Evolutionary conservation across 2,888 invertebrate species (phyloP).

Genomic region (Allolobophora icterica): DNA sequence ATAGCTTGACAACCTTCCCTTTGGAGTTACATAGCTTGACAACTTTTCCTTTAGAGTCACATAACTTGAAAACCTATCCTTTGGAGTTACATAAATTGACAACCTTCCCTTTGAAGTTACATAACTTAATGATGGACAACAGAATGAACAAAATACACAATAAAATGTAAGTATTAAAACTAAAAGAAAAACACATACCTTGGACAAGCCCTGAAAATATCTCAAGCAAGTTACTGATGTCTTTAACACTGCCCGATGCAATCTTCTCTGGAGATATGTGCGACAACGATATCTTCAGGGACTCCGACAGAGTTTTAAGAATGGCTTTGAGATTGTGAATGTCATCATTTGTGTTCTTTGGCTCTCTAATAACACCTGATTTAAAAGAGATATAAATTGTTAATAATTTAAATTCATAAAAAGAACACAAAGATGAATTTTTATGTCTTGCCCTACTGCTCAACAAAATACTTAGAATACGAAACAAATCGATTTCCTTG

Average conservation of each 20-base stretch:
- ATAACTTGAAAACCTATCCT: too few relatives aligned
- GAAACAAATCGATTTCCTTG: too few relatives aligned
- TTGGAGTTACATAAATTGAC: too few relatives aligned
- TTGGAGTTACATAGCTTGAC: too few relatives aligned
- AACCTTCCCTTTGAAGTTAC: too few relatives aligned
- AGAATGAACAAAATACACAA: too few relatives aligned
- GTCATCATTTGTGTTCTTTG: neutral
- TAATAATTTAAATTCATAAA: neutral
- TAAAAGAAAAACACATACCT: neutral
- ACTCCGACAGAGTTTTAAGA: conserved; percentile 13
- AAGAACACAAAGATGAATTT: too few relatives aligned
- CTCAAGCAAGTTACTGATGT: conserved; percentile 11
- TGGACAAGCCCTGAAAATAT: neutral
- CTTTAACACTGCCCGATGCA: neutral
- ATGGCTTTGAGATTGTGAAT: conserved; percentile 1
- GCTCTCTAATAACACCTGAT: neutral
- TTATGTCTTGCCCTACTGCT: too few relatives aligned
- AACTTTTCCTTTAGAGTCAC: too few relatives aligned
- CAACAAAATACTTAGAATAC: too few relatives aligned
- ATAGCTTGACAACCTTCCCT: too few relatives aligned
- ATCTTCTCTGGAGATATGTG: neutral
- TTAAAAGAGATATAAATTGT: neutral
- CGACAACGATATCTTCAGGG: conserved; percentile 2
- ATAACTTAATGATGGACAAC: too few relatives aligned
- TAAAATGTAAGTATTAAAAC: neutral